These are phyloP conservation scores for Merops nubicus DNA, from an alignment of 2,113 vertebrate genomes.

Conservation along the genomic window DNA sequence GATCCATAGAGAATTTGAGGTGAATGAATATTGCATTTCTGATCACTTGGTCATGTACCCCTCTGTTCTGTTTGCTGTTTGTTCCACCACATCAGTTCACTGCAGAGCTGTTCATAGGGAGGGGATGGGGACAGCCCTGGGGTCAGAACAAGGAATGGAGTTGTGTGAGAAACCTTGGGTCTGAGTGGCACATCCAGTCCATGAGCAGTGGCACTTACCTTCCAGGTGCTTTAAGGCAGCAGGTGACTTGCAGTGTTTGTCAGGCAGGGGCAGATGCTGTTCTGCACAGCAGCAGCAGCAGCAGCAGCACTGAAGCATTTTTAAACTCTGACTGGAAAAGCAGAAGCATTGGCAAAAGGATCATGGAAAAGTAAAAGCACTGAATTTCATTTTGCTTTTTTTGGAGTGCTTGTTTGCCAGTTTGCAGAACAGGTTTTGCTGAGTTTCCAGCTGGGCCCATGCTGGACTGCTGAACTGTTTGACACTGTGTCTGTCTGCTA, in stretches of 20 bases:
- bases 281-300: background rate
- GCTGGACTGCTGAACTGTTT: constrained; percentile 14
- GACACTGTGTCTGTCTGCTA: background rate
- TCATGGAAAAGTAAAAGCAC: background rate
- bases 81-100: background rate
- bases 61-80: background rate
- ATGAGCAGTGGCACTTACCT: background rate
- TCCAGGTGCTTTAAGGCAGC: background rate
- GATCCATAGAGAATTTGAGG: background rate
- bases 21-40: constrained; percentile 13
- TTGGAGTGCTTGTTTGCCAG: background rate
- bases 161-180: background rate
- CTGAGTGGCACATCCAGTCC: background rate
- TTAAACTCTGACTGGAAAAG: background rate
- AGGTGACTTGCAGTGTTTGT: background rate
- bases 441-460: background rate
- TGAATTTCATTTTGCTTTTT: background rate
- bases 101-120: background rate
- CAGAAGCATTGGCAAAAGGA: background rate
- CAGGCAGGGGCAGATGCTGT: background rate
- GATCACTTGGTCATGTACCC: background rate
- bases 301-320: background rate
- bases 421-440: background rate
- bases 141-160: background rate
- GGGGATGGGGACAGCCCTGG: background rate